phyloP scores from a whole-genome alignment of 2,888 invertebrate genomes.

The Cotesia congregata region DNA sequence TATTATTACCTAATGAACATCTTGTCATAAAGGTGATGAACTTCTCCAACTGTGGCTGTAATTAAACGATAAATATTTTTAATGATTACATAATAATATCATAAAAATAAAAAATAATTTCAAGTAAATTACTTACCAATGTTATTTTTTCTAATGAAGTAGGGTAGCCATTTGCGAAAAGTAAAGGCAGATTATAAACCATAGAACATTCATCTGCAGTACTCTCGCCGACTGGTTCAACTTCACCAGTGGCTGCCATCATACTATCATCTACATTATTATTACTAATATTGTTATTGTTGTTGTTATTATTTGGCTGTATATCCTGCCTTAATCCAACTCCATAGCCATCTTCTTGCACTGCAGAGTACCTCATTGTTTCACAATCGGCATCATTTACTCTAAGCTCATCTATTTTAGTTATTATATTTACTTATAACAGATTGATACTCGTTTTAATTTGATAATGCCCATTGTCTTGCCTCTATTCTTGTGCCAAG shows the following conservation, averaged over 20 bases:
- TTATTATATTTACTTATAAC: neutral
- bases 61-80: slow-evolving; percentile 39
- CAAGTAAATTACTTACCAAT: slow-evolving; percentile 60
- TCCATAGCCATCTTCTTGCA: slow-evolving; percentile 63
- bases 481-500: neutral
- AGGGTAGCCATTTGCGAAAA: slow-evolving; percentile 81
- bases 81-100: neutral
- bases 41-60: slow-evolving; percentile 75
- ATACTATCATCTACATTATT: slow-evolving; percentile 56
- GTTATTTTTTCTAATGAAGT: slow-evolving; percentile 77
- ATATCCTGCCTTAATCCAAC: slow-evolving; percentile 60
- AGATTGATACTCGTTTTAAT: neutral
- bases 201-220: slow-evolving; percentile 69
- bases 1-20: slow-evolving; percentile 80
- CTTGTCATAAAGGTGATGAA: slow-evolving; percentile 84
- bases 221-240: slow-evolving; percentile 54
- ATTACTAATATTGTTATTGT: neutral
- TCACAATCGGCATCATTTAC: slow-evolving; percentile 49
- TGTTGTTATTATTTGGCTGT: slow-evolving; percentile 47
- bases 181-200: slow-evolving; percentile 81
- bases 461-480: neutral
- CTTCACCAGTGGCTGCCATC: slow-evolving; percentile 60
- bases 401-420: slow-evolving; percentile 30
- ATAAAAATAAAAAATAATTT: neutral
- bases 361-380: slow-evolving; percentile 64